phyloP scores from a whole-genome alignment of 2,888 invertebrate species.

The Xiphydria camelus region DNA sequence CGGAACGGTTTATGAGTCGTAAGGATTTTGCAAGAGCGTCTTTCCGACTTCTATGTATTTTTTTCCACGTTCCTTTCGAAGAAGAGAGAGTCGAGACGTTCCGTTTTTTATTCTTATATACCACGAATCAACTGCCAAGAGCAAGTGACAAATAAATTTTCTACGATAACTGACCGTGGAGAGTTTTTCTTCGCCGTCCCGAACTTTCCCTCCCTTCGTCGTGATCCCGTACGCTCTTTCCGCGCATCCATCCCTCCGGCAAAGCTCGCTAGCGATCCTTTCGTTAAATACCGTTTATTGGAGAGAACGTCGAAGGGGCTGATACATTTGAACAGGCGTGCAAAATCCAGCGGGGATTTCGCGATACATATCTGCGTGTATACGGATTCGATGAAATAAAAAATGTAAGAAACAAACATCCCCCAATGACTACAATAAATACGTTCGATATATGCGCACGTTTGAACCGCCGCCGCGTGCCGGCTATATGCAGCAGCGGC shows the following conservation, averaged over 20 bases:
- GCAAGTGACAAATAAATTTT: constrained; percentile 1
- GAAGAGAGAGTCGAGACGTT: not conserved
- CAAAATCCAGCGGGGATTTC: not conserved
- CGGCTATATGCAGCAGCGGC: too few species aligned
- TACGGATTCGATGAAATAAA: constrained; percentile 1
- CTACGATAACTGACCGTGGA: not conserved
- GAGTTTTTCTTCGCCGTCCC: too few species aligned
- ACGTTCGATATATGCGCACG: too few species aligned
- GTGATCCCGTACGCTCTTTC: too few species aligned
- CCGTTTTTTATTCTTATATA: not conserved
- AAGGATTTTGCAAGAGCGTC: too few species aligned
- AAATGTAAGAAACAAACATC: constrained; percentile 4
- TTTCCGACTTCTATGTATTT: too few species aligned
- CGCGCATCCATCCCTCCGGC: not conserved
- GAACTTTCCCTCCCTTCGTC: too few species aligned
- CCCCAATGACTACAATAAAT: too few species aligned
- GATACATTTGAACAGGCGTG: not conserved
- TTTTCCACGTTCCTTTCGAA: not conserved
- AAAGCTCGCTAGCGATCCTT: not conserved
- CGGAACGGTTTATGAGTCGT: too few species aligned
- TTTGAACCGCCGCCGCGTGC: too few species aligned
- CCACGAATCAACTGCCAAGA: not conserved
- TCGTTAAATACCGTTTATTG: not conserved
- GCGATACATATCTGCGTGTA: too few species aligned
- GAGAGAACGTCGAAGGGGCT: not conserved